These are phyloP conservation scores for Hermetia illucens DNA, from an alignment of 1,140 invertebrate species.

Conservation along the genomic window DNA sequence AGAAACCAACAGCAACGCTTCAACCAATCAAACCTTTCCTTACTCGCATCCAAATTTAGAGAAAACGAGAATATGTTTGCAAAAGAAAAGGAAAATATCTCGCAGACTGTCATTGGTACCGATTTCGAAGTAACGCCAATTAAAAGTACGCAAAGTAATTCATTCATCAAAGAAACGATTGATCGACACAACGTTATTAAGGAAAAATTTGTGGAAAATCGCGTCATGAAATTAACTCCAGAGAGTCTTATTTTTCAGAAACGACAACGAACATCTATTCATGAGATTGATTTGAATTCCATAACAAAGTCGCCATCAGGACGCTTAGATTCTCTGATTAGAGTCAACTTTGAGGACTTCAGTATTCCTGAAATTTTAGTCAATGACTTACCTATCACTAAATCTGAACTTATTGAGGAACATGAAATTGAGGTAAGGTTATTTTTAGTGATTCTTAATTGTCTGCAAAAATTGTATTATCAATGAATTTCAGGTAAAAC, in stretches of 20 bases:
- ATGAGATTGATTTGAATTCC: too few relatives aligned
- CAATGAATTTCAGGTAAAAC: constrained; percentile 4
- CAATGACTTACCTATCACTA: constrained; percentile 17
- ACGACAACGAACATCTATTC: too few relatives aligned
- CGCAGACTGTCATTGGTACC: too few relatives aligned
- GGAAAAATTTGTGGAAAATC: constrained; percentile 12
- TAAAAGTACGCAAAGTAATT: too few relatives aligned
- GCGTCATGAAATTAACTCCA: constrained; percentile 19
- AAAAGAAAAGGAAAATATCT: too few relatives aligned
- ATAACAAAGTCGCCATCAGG: constrained; percentile 26
- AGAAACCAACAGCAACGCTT: constrained; percentile 8
- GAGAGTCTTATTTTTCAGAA: constrained; percentile 19
- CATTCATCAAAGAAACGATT: too few relatives aligned
- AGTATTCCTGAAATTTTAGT: constrained; percentile 4
- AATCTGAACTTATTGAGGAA: too few relatives aligned
- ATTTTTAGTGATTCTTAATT: too few relatives aligned
- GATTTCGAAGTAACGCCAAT: too few relatives aligned
- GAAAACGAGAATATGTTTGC: too few relatives aligned
- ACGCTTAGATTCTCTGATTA: constrained; percentile 19
- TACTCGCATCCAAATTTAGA: too few relatives aligned
- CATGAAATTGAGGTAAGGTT: constrained; percentile 12
- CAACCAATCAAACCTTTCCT: constrained; percentile 1
- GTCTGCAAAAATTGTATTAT: neutral
- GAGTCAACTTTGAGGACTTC: constrained; percentile 7
- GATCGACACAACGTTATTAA: constrained; percentile 7